Percentiles rank a stretch among this genome's conserved stretches.
Conservation (phyloP, 2,888 invertebrate genomes). For the Cephus pulcher region DNA sequence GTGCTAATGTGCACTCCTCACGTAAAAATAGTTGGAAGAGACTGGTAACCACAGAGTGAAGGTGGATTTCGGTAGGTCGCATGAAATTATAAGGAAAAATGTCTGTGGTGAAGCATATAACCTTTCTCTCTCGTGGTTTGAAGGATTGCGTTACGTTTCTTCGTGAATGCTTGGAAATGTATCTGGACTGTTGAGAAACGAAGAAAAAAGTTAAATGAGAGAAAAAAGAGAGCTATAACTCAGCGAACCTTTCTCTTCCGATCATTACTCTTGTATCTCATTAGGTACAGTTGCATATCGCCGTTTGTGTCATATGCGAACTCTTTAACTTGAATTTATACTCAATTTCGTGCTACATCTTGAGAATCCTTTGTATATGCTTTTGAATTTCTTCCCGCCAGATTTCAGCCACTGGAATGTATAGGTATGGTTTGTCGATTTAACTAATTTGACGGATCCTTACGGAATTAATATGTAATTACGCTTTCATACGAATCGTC, state of each 20-base stretch:
- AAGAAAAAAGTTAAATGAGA: not conserved
- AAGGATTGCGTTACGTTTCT: not conserved
- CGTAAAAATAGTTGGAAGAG: not conserved
- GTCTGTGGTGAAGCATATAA: not conserved
- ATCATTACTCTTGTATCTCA: not conserved
- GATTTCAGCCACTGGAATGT: not conserved
- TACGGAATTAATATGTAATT: not conserved
- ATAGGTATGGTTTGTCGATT: not conserved
- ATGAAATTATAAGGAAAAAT: not conserved
- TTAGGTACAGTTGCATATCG: not conserved
- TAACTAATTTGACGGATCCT: not conserved
- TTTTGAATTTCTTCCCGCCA: not conserved
- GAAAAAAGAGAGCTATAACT: not conserved
- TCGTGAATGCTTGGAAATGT: not conserved
- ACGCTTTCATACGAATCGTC: not conserved
- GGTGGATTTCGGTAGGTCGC: not conserved
- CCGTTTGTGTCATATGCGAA: not conserved
- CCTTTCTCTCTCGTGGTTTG: not conserved
- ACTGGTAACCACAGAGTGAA: not conserved
- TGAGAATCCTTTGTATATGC: not conserved
- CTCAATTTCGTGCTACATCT: not conserved
- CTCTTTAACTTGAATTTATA: not conserved
- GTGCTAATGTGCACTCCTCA: not conserved
- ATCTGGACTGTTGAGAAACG: not conserved
- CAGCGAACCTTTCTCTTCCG: not conserved